Evolutionary conservation across 2,797 vertebrate genomes (phyloP).

Genomic region (Macroramphosus scolopax): DNA sequence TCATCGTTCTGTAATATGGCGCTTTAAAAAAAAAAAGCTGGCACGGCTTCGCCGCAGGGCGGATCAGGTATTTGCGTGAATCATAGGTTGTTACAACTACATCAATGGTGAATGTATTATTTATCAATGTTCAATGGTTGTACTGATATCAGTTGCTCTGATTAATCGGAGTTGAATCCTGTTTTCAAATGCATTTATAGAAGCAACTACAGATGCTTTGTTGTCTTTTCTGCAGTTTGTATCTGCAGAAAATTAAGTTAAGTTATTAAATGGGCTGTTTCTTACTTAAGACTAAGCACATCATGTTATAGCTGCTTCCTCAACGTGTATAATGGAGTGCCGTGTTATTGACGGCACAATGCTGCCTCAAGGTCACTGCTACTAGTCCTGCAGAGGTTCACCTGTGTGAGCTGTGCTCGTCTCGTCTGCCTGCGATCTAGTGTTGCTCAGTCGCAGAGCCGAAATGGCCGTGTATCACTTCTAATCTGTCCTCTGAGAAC

Average conservation of each 20-base stretch:
- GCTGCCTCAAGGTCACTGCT: conserved; percentile 60
- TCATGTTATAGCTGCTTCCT: no score
- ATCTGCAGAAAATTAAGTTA: no score
- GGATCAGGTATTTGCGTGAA: conserved; percentile 1
- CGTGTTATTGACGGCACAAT: background rate
- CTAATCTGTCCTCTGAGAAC: conserved; percentile 73
- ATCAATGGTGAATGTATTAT: background rate
- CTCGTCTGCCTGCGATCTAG: conserved; percentile 15
- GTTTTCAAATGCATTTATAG: no score
- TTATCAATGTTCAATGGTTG: background rate
- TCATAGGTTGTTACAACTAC: conserved; percentile 4
- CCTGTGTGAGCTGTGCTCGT: conserved; percentile 54
- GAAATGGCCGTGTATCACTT: conserved; percentile 75
- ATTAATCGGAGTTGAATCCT: no score
- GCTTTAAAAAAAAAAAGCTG: conserved; percentile 14
- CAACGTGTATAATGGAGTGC: background rate
- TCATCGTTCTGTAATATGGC: conserved; percentile 17
- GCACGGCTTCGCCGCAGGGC: background rate
- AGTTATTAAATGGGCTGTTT: no score
- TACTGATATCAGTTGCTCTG: no score
- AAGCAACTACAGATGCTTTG: no score
- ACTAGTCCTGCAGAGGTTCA: conserved; percentile 44
- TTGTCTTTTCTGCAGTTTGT: no score
- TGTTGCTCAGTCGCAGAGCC: conserved; percentile 45
- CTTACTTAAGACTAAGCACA: no score